A percentile compares a stretch with the other conserved stretches of the same genome.
phyloP scores from a whole-genome alignment of 2,113 vertebrate genomes.

The Okapia johnstoni region DNA sequence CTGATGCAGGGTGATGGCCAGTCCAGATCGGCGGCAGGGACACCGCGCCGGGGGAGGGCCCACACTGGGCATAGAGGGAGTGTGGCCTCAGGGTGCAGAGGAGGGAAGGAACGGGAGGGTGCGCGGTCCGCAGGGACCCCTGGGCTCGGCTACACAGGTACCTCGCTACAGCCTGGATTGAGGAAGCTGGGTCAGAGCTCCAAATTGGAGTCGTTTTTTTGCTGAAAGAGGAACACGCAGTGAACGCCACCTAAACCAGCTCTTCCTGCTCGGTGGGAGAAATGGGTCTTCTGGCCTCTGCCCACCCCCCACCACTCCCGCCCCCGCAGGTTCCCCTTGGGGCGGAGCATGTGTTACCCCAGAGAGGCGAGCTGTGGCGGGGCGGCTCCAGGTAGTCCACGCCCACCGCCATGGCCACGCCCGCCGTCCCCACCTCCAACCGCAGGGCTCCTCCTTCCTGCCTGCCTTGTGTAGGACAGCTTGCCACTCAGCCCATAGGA shows the following conservation, averaged over 20 bases:
- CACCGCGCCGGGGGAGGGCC: accelerated
- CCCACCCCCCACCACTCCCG: neutral
- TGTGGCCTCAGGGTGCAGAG: neutral
- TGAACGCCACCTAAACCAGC: slow-evolving; percentile 74
- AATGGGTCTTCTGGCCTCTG: neutral
- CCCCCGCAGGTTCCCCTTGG: slow-evolving; percentile 22
- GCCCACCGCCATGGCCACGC: neutral
- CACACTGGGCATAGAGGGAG: neutral
- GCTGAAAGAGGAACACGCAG: slow-evolving; percentile 79
- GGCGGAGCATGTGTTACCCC: neutral
- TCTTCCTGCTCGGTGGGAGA: slow-evolving; percentile 69
- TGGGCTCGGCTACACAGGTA: accelerated
- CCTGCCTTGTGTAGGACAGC: neutral
- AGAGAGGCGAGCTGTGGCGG: neutral
- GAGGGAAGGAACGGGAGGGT: neutral
- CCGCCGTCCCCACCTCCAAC: accelerated
- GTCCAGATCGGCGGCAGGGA: accelerated
- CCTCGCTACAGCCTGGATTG: neutral
- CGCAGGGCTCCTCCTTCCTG: accelerated
- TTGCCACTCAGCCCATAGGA: accelerated
- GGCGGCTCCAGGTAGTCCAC: neutral
- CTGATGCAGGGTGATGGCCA: neutral
- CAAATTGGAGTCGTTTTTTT: slow-evolving; percentile 48
- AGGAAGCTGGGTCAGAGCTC: slow-evolving; percentile 71
- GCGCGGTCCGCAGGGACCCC: accelerated